phyloP scores from a whole-genome alignment of 2,888 invertebrate species.

The Cephus sareptanus region DNA sequence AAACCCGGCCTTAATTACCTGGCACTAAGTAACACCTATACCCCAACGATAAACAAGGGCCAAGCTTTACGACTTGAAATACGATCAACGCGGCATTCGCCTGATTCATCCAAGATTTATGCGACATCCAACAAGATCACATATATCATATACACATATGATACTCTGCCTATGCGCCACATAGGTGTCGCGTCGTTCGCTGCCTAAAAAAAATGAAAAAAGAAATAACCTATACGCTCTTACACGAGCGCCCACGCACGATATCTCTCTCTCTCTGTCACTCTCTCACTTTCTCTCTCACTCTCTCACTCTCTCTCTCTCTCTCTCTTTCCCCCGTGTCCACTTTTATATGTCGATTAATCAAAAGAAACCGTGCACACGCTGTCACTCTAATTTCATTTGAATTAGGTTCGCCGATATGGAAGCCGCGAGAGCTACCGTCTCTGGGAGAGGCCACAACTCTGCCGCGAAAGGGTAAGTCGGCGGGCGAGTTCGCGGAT shows the following conservation, averaged over 20 bases:
- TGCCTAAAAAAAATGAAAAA: not conserved
- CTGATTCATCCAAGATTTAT: not conserved
- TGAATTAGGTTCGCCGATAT: constrained; percentile 88
- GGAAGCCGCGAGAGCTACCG: constrained; percentile 92
- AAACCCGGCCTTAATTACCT: not conserved
- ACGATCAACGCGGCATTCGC: constrained; percentile 24
- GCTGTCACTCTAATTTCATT: constrained; percentile 3
- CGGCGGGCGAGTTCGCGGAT: constrained; percentile 64
- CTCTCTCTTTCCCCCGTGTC: not conserved
- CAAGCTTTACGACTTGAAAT: constrained; percentile 57
- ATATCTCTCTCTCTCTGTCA: not conserved
- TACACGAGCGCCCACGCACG: not conserved
- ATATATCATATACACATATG: not conserved
- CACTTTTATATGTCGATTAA: constrained; percentile 20
- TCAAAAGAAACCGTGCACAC: constrained; percentile 9
- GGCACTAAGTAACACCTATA: not conserved
- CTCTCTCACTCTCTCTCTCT: not conserved
- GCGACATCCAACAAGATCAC: not conserved
- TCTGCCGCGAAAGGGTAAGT: constrained; percentile 73
- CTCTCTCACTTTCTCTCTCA: not conserved
- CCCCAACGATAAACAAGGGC: constrained; percentile 40
- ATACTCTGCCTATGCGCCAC: not conserved
- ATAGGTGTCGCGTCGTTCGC: not conserved
- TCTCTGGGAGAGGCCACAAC: constrained; percentile 73
- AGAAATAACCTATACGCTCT: not conserved